phyloP scores from a whole-genome alignment of 92 coral and sea anemone genomes.

The Isaurus tuberculatus region DNA sequence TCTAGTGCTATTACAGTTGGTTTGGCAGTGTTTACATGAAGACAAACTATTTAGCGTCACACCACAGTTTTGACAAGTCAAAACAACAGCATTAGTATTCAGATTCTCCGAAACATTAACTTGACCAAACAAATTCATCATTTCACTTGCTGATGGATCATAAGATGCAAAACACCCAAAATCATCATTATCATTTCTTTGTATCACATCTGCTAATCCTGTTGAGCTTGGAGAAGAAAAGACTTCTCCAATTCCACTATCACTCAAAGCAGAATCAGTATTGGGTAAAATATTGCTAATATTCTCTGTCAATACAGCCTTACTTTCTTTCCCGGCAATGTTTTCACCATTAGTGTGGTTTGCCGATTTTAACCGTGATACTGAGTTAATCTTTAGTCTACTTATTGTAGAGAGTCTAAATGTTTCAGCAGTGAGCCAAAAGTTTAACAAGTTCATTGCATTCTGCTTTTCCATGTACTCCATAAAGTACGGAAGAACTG shows the following conservation, averaged over 20 bases:
- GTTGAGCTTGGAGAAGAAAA: constrained; percentile 17
- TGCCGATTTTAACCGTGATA: constrained; percentile 77
- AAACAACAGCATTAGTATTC: constrained; percentile 53
- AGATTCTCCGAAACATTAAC: constrained; percentile 38
- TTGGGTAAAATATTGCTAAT: neutral
- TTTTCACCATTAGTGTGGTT: constrained; percentile 46
- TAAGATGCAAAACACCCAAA: constrained; percentile 71
- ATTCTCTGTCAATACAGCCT: neutral
- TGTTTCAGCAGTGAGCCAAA: constrained; percentile 97
- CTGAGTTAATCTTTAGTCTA: constrained; percentile 75
- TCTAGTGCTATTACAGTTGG: neutral
- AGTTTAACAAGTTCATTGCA: constrained; percentile 87
- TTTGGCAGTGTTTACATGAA: constrained; percentile 22
- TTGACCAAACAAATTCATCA: neutral
- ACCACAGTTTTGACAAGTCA: constrained; percentile 71
- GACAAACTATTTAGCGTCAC: constrained; percentile 18
- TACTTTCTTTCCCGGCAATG: neutral
- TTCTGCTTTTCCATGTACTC: constrained; percentile 92
- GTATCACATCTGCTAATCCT: constrained; percentile 12
- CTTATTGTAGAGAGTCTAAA: constrained; percentile 89
- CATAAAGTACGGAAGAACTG: constrained; percentile 93
- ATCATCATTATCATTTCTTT: constrained; percentile 59
- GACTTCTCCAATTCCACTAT: constrained; percentile 17
- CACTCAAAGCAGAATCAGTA: constrained; percentile 15
- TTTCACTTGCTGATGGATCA: constrained; percentile 26